A percentile compares a stretch with the other conserved stretches of the same genome.
phyloP scores from a whole-genome alignment of 2,888 invertebrate genomes.

The Temnothorax unifasciatus region DNA sequence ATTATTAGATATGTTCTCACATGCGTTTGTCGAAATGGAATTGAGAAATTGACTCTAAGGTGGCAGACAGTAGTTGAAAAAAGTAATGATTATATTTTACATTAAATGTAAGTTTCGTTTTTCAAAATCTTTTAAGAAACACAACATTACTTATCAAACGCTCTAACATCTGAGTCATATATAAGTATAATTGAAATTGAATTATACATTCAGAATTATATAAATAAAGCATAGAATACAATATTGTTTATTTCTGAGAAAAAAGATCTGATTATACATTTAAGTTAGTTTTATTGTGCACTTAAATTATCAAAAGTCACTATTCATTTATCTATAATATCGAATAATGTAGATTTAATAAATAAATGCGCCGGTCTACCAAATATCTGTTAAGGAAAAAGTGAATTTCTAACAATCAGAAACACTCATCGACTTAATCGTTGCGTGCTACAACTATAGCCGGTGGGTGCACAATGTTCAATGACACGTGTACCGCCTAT shows the following conservation, averaged over 20 bases:
- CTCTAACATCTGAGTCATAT: not conserved
- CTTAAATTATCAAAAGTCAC: not conserved
- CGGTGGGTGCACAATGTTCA: not conserved
- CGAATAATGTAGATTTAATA: not conserved
- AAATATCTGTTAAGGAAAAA: not conserved
- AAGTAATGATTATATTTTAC: not conserved
- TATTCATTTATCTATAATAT: not conserved
- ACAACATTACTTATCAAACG: not conserved
- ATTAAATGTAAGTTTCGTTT: not conserved
- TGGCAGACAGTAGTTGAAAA: not conserved
- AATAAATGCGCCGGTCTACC: not conserved
- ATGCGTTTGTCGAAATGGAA: not conserved
- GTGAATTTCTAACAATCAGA: not conserved
- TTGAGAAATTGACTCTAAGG: not conserved
- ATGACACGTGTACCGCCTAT: conserved; percentile 20
- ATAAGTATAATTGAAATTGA: not conserved
- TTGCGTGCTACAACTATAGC: not conserved
- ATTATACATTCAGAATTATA: not conserved
- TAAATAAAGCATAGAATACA: not conserved
- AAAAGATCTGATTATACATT: not conserved
- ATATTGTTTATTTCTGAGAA: not conserved
- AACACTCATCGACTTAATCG: not conserved
- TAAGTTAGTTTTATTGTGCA: not conserved
- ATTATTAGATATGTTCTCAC: not conserved
- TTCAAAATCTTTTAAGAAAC: not conserved